phyloP scores from a whole-genome alignment of 2,797 vertebrate genomes.

The Craterocephalus amniculus region DNA sequence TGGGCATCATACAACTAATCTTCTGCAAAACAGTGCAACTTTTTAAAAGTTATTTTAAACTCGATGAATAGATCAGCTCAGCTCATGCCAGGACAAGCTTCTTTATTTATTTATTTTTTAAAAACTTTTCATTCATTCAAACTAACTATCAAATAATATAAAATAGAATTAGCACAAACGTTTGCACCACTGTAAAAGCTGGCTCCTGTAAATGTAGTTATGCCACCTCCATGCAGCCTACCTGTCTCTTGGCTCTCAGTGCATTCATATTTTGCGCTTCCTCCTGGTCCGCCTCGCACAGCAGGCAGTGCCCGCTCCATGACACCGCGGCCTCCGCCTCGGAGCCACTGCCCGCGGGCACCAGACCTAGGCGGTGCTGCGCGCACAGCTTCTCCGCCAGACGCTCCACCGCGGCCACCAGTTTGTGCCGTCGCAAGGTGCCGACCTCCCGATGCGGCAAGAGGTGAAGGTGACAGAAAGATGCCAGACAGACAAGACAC shows the following conservation, averaged over 20 bases:
- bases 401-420: conserved; percentile 88
- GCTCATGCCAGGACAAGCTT: too few relatives aligned
- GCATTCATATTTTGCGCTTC: conserved; percentile 56
- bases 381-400: conserved; percentile 89
- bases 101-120: too few relatives aligned
- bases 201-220: too few relatives aligned
- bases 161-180: too few relatives aligned
- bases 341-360: conserved; percentile 63
- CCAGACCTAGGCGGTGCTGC: conserved; percentile 89
- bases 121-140: too few relatives aligned
- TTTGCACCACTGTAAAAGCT: too few relatives aligned
- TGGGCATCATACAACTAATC: too few relatives aligned
- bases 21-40: too few relatives aligned
- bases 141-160: too few relatives aligned
- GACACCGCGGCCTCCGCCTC: conserved; percentile 43
- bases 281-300: conserved; percentile 77
- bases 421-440: conserved; percentile 89
- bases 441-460: conserved; percentile 90
- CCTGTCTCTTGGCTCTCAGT: conserved; percentile 70
- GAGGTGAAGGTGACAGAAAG: conserved; percentile 90
- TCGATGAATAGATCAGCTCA: too few relatives aligned
- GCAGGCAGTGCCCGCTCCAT: conserved; percentile 72
- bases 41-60: too few relatives aligned
- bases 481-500: conserved; percentile 91
- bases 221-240: conserved; percentile 3